Percentiles rank a stretch among this genome's conserved stretches.
Evolutionary conservation across 1,140 invertebrate species (phyloP).

Genomic region (Grapholita molesta): DNA sequence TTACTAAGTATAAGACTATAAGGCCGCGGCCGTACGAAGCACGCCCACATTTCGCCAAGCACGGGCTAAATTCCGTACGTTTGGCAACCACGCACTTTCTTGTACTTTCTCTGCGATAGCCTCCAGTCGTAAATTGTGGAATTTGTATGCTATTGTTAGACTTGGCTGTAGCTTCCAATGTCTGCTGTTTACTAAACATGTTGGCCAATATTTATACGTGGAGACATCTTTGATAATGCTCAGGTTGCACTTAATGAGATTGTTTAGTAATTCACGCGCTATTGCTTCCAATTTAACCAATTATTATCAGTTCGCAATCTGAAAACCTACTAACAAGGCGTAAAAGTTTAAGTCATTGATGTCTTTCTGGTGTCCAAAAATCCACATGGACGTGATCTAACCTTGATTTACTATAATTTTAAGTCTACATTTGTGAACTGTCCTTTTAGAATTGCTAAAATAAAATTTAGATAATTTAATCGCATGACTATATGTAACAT

Average conservation of each 20-base stretch:
- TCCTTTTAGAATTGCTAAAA: background rate
- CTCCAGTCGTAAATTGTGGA: constrained; percentile 9
- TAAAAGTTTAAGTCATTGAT: background rate
- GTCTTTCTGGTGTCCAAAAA: background rate
- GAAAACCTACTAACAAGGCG: no score
- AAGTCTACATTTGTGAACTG: no score
- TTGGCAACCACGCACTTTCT: constrained; percentile 51
- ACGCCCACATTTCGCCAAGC: constrained; percentile 7
- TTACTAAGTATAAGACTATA: background rate
- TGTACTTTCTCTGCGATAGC: constrained; percentile 43
- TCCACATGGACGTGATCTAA: background rate
- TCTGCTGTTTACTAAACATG: background rate
- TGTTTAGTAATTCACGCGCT: background rate
- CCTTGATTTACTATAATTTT: background rate
- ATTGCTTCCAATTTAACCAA: background rate
- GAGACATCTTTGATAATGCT: background rate
- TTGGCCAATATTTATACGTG: background rate
- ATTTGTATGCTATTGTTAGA: constrained; percentile 13
- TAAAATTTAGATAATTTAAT: background rate
- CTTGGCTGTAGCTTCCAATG: background rate
- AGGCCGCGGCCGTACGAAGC: background rate
- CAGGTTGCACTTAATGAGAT: background rate
- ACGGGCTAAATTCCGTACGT: constrained; percentile 49
- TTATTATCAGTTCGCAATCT: background rate
- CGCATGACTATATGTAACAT: background rate